Conservation (phyloP, 1,140 invertebrate genomes). For the Aleiodes sp. region DNA sequence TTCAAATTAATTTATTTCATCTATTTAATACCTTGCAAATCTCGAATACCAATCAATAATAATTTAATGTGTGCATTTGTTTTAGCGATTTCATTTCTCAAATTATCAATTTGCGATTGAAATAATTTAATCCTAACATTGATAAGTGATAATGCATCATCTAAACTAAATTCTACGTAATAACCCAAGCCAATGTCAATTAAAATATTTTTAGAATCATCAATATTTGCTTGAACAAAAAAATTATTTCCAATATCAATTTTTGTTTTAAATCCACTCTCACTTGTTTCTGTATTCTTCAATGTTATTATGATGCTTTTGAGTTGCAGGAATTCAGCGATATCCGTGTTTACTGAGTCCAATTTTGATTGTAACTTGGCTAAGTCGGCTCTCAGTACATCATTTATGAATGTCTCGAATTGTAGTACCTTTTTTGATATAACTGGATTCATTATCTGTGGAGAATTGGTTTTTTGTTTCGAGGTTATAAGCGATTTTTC, state of each 20-base stretch:
- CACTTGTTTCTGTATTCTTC: constrained; percentile 49
- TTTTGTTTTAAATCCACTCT: constrained; percentile 79
- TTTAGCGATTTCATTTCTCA: constrained; percentile 73
- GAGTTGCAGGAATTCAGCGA: constrained; percentile 79
- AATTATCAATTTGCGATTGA: constrained; percentile 70
- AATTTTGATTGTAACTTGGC: constrained; percentile 69
- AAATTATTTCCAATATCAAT: constrained; percentile 82
- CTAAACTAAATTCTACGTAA: constrained; percentile 77
- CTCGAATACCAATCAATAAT: constrained; percentile 73
- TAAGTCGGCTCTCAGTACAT: constrained; percentile 74
- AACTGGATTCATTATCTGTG: constrained; percentile 48
- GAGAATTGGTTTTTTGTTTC: not conserved
- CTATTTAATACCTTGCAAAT: constrained; percentile 64
- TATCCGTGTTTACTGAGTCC: constrained; percentile 72
- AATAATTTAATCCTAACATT: constrained; percentile 75
- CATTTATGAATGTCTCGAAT: constrained; percentile 73
- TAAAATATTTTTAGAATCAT: constrained; percentile 74
- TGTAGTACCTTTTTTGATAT: constrained; percentile 59
- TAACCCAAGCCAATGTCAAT: constrained; percentile 81
- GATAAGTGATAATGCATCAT: constrained; percentile 77
- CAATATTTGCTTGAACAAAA: constrained; percentile 76
- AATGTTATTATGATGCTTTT: constrained; percentile 70
- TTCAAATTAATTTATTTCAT: not conserved
- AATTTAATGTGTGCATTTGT: constrained; percentile 85
- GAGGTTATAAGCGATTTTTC: not conserved